Conservation (phyloP, 2,113 vertebrate species). For the Thomomys bottae region DNA sequence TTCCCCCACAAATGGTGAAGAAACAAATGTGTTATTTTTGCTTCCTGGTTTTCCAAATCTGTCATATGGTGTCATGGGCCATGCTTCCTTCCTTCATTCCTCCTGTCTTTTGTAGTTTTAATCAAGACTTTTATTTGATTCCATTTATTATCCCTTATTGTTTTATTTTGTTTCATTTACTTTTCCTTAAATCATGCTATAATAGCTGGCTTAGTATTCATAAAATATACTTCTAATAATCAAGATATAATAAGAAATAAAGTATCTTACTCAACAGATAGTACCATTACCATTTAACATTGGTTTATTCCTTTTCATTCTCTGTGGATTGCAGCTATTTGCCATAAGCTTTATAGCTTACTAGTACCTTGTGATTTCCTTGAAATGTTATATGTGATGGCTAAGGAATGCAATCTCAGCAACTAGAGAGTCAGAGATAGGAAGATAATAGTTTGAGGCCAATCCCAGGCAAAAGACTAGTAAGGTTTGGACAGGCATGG, state of each 20-base stretch:
- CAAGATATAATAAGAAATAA: background rate
- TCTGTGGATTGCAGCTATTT: background rate
- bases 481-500: too few relatives aligned
- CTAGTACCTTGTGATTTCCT: background rate
- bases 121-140: background rate
- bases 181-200: background rate
- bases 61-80: conserved; percentile 83
- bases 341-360: background rate
- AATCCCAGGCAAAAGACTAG: too few relatives aligned
- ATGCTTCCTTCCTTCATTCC: conserved; percentile 85
- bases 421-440: too few relatives aligned
- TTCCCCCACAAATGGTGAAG: conserved; percentile 67
- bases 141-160: background rate
- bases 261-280: background rate
- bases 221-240: background rate
- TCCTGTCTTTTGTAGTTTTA: background rate
- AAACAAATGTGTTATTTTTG: conserved; percentile 79
- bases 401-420: too few relatives aligned
- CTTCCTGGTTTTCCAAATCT: conserved; percentile 83
- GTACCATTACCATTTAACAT: background rate
- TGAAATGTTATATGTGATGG: too few relatives aligned
- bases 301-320: background rate
- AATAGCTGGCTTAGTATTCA: background rate
- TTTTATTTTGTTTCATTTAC: background rate
- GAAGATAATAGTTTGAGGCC: too few relatives aligned